Base-by-base conservation (phyloP, 1,140 invertebrate species). In the Leucophenga varia region DNA sequence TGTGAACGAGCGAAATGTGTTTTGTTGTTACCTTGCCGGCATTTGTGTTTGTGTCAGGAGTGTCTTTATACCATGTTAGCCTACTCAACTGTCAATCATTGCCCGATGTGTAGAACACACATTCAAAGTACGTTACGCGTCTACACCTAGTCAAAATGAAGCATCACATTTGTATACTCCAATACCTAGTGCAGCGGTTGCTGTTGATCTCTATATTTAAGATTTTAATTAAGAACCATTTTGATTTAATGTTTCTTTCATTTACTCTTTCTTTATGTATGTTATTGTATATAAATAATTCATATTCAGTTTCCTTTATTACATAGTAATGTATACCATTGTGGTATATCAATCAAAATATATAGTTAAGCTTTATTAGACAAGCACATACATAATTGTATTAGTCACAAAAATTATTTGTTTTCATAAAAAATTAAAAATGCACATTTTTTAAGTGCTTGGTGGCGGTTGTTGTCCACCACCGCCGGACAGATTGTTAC, bases 21-120 rank as follows among this genome's bases (percentile, higher is more conserved):
- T 2, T 21, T 50, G 0, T 20, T 50, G 0, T 13, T 43, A 13
- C 48, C 48, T 2, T 50, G 48, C 17, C 37, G 40, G 14, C 48
- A 50, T 50, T 22, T 50, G n/a, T 50, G 48, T 19, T 16, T 50
- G 17, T 50, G 48, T 17, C 40, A 44, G 9, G 37, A 44, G 20
- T 50, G 48, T 41, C 34, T 34, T 1, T 39, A 49, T 22, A 41
- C 31, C 36, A 41, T 48, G 5, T 14, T 34, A 5, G 20, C 35
- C 16, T 5, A 17, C 9, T 12, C 19, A 13, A 16, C 22, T 19
- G 9, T 20, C 16, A 20, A 25, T 21, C 18, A 9, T n/a, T 50
- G 48, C 21, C 48, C 48, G 2, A 3, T 50, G 5, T 50, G 48
- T 44, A 41, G 48, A 10, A 17, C 35, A 20, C 9, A n/a, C 21